These are phyloP conservation scores for Rhynchopsitta pachyrhyncha DNA, from an alignment of 2,113 vertebrate genomes.

Conservation along the genomic window DNA sequence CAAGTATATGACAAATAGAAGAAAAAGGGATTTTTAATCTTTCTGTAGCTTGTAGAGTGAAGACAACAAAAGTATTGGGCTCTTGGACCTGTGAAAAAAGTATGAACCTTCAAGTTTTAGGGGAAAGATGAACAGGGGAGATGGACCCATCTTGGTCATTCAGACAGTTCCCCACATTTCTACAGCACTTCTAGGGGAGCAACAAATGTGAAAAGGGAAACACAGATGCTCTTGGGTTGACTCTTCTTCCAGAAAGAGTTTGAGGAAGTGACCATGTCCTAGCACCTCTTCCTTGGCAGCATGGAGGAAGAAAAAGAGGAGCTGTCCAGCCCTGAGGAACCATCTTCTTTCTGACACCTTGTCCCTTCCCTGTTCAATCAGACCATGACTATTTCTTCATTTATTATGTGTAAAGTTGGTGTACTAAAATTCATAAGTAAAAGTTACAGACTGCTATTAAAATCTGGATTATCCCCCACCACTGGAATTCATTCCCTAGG, in stretches of 20 bases:
- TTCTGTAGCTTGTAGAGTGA: not conserved
- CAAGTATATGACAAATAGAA: not conserved
- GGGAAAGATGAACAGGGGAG: not conserved
- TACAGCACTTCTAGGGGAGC: not conserved
- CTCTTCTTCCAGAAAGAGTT: not conserved
- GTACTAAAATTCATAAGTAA: not conserved
- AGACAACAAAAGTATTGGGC: not conserved
- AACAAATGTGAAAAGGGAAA: not conserved
- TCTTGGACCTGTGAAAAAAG: not conserved
- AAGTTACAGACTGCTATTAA: not conserved
- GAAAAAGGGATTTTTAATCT: not conserved
- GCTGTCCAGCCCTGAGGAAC: not conserved
- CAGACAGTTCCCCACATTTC: not conserved
- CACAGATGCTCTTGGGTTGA: not conserved
- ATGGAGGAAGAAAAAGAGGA: not conserved
- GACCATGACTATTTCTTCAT: not conserved
- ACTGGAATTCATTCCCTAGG: not conserved
- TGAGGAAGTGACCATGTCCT: not conserved
- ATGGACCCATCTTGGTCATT: not conserved
- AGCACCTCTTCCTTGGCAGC: not conserved
- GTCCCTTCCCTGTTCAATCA: not conserved
- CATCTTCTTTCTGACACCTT: not conserved
- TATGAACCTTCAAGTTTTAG: not conserved
- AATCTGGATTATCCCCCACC: not conserved
- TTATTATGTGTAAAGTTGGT: not conserved